Base-by-base conservation (phyloP, 2,888 invertebrate species). In the Philereme vetulata region DNA sequence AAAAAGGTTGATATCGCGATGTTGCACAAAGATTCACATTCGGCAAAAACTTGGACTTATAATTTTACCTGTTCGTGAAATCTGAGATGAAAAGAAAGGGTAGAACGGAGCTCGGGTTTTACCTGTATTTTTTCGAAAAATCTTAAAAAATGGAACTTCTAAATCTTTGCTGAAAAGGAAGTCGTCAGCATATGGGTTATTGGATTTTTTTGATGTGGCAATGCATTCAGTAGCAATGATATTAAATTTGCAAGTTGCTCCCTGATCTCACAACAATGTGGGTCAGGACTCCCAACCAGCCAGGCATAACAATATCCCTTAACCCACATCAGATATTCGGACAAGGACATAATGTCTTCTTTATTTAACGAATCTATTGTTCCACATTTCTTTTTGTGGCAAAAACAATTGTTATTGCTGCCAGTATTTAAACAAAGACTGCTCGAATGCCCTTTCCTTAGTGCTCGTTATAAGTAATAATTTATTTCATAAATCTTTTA, bases 41-140 rank as follows among this genome's bases (percentile, higher is more conserved):
- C 76, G 63, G 79, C 82, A 89, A 92, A 92, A 80, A 88, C 88
- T 73, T 79, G 82, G 80, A 78, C 84, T 81, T 72, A 21, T 21
- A 21, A 21, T 21, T 21, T 90, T 92, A 92, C 92, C 92, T 92
- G 92, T 91, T 90, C 80, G 79, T 89, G 92, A 89, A 91, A 91
- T 85, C 84, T 75, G 90, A 92, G 82, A 86, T 83, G 71, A 82
- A 86, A 86, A 85, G 90, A 92, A 92, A 86, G 91, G 91, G 91
- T 92, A 89, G 82, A 78, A 80, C 72, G 77, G 75, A 77, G 68
- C 71, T 66, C 72, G 64, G 72, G 72, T 77, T 56, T 82, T 85
- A 87, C 88, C 85, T 85, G 85, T 82, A 86, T 86, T 88, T 84
- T 79, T 73, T 64, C 58, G 75, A 80, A 79, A 85, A 88, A 84